phyloP scores from a whole-genome alignment of 1,140 invertebrate species.

The Tetranychus urticae region DNA sequence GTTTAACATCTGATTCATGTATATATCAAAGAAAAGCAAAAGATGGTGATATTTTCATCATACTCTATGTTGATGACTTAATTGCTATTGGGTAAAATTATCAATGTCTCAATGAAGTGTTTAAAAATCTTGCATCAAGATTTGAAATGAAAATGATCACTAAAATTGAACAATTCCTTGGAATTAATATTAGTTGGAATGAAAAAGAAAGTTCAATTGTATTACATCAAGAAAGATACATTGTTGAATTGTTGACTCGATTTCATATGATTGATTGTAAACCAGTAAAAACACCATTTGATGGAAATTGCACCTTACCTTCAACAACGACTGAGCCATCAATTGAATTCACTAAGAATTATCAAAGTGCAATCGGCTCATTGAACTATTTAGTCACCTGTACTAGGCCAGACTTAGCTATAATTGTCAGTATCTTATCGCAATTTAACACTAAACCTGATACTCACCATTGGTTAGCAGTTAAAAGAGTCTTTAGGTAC shows the following conservation, averaged over 20 bases:
- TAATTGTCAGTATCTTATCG: slow-evolving; percentile 21
- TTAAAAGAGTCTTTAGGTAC: slow-evolving; percentile 23
- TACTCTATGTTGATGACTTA: slow-evolving; percentile 9
- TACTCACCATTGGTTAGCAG: slow-evolving; percentile 19
- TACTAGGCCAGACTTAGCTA: slow-evolving; percentile 24
- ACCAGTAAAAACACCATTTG: slow-evolving; percentile 4
- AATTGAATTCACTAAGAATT: not conserved
- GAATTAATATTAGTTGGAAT: not conserved
- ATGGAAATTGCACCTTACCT: not conserved
- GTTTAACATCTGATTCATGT: not conserved
- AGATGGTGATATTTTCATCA: not conserved
- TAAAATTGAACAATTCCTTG: slow-evolving; percentile 1
- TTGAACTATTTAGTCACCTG: slow-evolving; percentile 22
- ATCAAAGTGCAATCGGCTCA: slow-evolving; percentile 5
- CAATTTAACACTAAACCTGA: slow-evolving; percentile 21
- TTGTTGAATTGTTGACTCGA: slow-evolving; percentile 2
- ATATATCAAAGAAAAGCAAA: not conserved
- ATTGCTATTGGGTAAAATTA: not conserved
- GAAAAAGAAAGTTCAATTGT: slow-evolving; percentile 1
- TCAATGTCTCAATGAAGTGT: not conserved
- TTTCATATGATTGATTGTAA: slow-evolving; percentile 10
- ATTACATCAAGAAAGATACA: slow-evolving; percentile 3
- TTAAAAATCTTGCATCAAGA: not conserved
- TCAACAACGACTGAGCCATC: too few species aligned
- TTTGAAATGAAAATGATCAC: slow-evolving; percentile 1